These are phyloP conservation scores for Eulemur albifrons DNA, from an alignment of 2,797 vertebrate species.

Conservation along the genomic window DNA sequence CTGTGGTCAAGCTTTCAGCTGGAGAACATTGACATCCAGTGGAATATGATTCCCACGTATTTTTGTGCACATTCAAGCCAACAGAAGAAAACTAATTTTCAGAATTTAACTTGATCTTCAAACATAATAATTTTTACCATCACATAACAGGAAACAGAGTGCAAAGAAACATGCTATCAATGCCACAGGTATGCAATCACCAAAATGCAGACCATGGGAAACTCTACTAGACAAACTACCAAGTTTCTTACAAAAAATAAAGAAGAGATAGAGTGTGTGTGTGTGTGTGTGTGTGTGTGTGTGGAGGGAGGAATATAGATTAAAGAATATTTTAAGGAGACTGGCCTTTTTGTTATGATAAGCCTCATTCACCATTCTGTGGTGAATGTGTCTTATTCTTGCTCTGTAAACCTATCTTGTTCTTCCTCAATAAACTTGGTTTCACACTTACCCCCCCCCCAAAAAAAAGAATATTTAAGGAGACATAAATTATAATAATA, in stretches of 20 bases:
- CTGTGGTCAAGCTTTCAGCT: background rate
- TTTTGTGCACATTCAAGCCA: background rate
- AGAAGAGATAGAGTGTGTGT: background rate
- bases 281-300: no score
- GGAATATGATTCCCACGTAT: background rate
- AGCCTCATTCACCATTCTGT: no score
- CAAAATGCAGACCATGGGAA: background rate
- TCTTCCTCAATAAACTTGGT: no score
- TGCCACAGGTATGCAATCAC: background rate
- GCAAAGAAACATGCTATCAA: background rate
- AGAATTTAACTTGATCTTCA: background rate
- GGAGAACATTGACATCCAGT: background rate
- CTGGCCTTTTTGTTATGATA: no score
- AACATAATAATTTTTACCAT: background rate
- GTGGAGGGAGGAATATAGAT: background rate
- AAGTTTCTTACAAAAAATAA: background rate
- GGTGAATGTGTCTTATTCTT: no score
- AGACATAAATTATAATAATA: background rate
- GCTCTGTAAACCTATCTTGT: no score
- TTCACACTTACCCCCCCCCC: no score
- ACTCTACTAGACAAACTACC: background rate
- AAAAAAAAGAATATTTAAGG: background rate
- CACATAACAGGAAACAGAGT: background rate
- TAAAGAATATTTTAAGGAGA: background rate
- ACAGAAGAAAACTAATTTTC: constrained; percentile 35